Base-by-base conservation (phyloP, 1,140 invertebrate species). In the Battus philenor region DNA sequence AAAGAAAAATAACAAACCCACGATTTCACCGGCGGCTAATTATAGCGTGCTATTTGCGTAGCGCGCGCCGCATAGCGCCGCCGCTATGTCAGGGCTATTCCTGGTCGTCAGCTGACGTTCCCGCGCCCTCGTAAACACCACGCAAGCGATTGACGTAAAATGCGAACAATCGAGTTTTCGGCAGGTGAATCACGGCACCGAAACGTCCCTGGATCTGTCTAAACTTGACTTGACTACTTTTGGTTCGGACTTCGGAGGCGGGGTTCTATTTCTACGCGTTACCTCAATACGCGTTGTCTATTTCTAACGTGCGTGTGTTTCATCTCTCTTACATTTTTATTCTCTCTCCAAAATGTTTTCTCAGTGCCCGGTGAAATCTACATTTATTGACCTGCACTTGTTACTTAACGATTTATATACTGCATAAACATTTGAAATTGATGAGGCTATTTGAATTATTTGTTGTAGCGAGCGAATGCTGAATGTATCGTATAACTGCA, bases 1-100 rank as follows among this genome's bases (percentile, higher is more conserved):
- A 79, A 84, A 84, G 80, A 84, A 84, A 84, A 84, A 84, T 84
- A 84, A 84, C 80, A 84, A 84, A 84, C 80, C 80, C 78, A 84
- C 80, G 80, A 84, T 82, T 84, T 82, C 78, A 77, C 77, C 63
- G 78, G 33, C 63, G 61, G 80, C 80, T 84, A 82, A 82, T 80
- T 84, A 82, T 84, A 84, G 76, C 66, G 56, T 47, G 76, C 78
- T 85, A 85, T 85, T 85, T 85, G 78, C 59, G 80, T 59, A 74
- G 76, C 78, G 78, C 79, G 75, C 50, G 66, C 68, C 62, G 74
- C 76, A 78, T 80, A 75, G 69, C 77, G 75, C 78, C 70, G 70
- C 76, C 76, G 76, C 75, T 62, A 69, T 82, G 80, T 85, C 80
- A 85, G 75, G 68, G 74, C 78, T 85, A 85, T 82, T 82, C 78